Evolutionary conservation across 2,797 vertebrate species (phyloP), one percentile per base, ranked within the genome.

Genomic region (Periophthalmus magnuspinnatus): DNA sequence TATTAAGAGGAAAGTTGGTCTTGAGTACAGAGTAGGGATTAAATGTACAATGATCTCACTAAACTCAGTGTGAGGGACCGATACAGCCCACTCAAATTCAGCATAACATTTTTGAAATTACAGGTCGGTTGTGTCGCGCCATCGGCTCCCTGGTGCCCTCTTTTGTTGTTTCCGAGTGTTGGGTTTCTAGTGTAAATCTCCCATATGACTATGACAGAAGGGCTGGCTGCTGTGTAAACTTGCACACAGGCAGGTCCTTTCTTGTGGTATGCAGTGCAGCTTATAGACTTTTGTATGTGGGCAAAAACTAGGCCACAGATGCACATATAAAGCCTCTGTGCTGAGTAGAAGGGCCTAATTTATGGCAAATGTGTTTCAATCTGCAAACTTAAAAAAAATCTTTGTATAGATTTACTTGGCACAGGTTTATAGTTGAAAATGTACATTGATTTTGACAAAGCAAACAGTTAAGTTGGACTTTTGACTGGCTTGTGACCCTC

Each of bases 171-270:
- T n/a, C 9, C 32, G 2, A 75, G 79, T 65, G 74, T 84, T 65
- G 78, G 32, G 73, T 85, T 82, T 73, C 78, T 70, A 41, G 36
- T 62, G 74, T 81, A 85, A 86, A 83, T 87, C 81, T 81, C 38
- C 48, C 32, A 6, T 19, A 70, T 74, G 86, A 79, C 80, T 64
- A 33, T 65, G 76, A 85, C 80, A 78, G 28, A 80, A 81, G 64
- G 28, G 69, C 82, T 73, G 78, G 78, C 80, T 82, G 82, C 81
- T 81, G 75, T 71, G 79, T 80, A 78, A 81, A 84, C 78, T 50
- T 34, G 38, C 66, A 38, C 24, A 34, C 65, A 50, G 73, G 67
- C 76, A 63, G 70, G 72, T 59, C 21, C 82, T 78, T 77, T 75
- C 68, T 74, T 83, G 73, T 68, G 82, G 81, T 80, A 66, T 72